A percentile compares a stretch with the other conserved stretches of the same genome.
Evolutionary conservation across 2,888 invertebrate genomes (phyloP).

Genomic region (Brassicogethes aeneus): DNA sequence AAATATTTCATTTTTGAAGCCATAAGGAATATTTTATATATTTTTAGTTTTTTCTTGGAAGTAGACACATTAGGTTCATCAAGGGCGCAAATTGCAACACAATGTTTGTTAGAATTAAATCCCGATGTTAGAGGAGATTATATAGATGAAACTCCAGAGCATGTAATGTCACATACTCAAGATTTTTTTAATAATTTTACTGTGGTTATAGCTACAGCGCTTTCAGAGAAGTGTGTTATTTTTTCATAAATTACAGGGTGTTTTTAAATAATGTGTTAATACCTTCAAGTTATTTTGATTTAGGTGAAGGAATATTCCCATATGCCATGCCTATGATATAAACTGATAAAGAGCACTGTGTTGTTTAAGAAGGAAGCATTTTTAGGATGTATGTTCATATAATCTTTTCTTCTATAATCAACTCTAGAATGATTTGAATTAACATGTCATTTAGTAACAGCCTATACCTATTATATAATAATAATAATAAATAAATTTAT

Average conservation of each 20-base stretch:
- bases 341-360: too few relatives aligned
- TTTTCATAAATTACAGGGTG: constrained; percentile 10
- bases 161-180: constrained; percentile 75
- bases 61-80: constrained; percentile 70
- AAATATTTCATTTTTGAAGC: background rate
- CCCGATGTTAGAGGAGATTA: constrained; percentile 88
- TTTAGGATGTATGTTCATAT: too few relatives aligned
- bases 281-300: too few relatives aligned
- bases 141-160: constrained; percentile 81
- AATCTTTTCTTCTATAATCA: too few relatives aligned
- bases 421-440: too few relatives aligned
- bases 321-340: too few relatives aligned
- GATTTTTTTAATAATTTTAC: constrained; percentile 82
- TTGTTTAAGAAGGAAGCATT: too few relatives aligned
- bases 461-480: background rate
- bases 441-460: too few relatives aligned
- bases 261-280: constrained; percentile 3
- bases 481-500: background rate
- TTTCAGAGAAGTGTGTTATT: constrained; percentile 63
- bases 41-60: constrained; percentile 84
- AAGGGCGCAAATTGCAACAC: constrained; percentile 75
- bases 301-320: too few relatives aligned
- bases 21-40: too few relatives aligned
- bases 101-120: constrained; percentile 81
- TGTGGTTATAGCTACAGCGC: constrained; percentile 73